Evolutionary conservation across 2,888 invertebrate genomes (phyloP), one percentile per base, ranked within the genome.

Genomic region (Nephrotoma flavescens): DNA sequence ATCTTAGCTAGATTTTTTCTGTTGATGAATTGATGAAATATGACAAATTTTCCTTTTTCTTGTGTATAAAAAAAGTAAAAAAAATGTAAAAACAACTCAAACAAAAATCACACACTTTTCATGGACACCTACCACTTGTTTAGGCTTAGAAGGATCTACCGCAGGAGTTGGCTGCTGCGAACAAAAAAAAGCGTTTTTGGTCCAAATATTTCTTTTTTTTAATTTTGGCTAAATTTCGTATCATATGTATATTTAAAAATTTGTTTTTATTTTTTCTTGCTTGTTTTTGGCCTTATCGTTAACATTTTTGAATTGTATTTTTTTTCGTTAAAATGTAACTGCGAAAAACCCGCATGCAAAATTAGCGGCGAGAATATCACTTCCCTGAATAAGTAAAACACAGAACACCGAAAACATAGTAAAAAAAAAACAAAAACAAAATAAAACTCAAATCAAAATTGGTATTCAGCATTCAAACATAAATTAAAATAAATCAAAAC

Each of bases 81-180:
- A 44, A 31, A 31, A 2, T 1, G 71, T 45, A 86, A 86, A 52
- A 86, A 19, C 42, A 85, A 86, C 85, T 57, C 86, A 87, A 88
- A 88, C 45, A 85, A 87, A 87, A 88, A 88, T 45, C 88, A 88
- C 87, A 89, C 88, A 89, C 85, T 85, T 47, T 85, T 87, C 88
- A 87, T 90, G 90, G 90, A 91, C 90, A 94, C 94, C 92, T 94
- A 94, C 94, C 94, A 93, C 93, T 91, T 92, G 92, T 91, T 94
- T 93, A 91, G 94, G 93, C 91, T 94, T 94, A 92, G 92, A 92
- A 91, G 93, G 93, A 93, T 94, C 92, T 91, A 93, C 93, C 90
- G 93, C 93, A 92, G 93, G 92, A 92, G 93, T 93, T 92, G 93
- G 89, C 93, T 89, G 89, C 92, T 91, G 92, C 92, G 92, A 92